Evolutionary conservation across 2,113 vertebrate genomes (phyloP).

Genomic region (Meriones unguiculatus): DNA sequence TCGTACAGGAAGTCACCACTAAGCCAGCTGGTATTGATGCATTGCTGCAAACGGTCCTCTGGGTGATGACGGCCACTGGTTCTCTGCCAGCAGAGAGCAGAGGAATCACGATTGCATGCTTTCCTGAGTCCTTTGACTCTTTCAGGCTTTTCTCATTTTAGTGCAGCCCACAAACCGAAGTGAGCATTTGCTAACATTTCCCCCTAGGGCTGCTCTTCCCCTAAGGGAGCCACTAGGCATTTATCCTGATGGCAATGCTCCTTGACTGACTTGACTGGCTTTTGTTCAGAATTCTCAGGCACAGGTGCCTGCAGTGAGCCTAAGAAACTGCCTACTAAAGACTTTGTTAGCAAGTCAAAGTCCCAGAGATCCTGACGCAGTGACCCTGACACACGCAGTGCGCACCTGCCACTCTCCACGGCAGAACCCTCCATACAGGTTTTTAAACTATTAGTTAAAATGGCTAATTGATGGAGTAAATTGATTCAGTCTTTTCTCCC

Average conservation of each 20-base stretch:
- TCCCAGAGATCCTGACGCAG: background rate
- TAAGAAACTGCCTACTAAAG: background rate
- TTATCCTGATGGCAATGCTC: background rate
- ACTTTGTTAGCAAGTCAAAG: background rate
- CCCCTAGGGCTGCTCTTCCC: background rate
- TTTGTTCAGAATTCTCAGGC: background rate
- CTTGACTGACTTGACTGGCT: background rate
- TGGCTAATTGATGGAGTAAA: background rate
- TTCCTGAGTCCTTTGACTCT: conserved; percentile 64
- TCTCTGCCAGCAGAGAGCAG: background rate
- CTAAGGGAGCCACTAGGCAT: background rate
- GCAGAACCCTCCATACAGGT: background rate
- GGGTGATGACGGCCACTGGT: background rate
- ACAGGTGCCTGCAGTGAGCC: background rate
- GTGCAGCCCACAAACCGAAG: conserved; percentile 52
- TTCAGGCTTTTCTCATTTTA: conserved; percentile 2
- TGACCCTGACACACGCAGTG: background rate
- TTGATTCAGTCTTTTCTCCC: conserved; percentile 13
- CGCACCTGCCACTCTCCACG: background rate
- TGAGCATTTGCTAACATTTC: conserved; percentile 52
- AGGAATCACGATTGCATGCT: conserved; percentile 25
- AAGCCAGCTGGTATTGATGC: background rate
- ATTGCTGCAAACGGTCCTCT: background rate
- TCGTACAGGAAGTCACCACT: background rate
- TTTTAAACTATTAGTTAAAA: background rate